Base-by-base conservation (phyloP, 2,888 invertebrate species). In the Itoplectis maculator region DNA sequence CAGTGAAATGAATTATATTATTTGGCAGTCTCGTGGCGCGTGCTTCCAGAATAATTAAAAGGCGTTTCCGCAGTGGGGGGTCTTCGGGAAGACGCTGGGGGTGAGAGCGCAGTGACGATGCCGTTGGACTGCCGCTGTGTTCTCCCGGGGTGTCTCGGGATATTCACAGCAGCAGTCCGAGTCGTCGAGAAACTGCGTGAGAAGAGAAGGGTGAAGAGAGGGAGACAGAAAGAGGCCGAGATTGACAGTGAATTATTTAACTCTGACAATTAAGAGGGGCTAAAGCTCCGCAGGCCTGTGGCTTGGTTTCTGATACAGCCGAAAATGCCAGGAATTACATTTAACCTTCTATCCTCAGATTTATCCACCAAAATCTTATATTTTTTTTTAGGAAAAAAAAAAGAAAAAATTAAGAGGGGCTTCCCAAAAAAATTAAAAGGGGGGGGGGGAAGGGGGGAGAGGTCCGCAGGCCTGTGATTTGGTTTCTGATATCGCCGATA, bases 161-260 rank as follows among this genome's bases (percentile, higher is more conserved):
- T 42, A 65, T 54, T 54, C 78, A n/a, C n/a, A n/a, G 63, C 63
- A 35, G 70, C 77, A 85, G 85, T 42, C 20, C 40, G 45, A 80
- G 85, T 69, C 74, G 74, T 69, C 47, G 61, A 18, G 65, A 63
- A 13, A 66, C 42, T 42, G 37, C 15, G 73, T 13, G 29, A 23
- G 66, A 79, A 81, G 88, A 87, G 88, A 90, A 90, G 90, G 91
- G 91, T 88, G 88, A 89, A 90, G 88, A 89, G 49, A 76, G 51
- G 20, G 59, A 23, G 68, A 79, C 6, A 83, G 88, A 87, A 88
- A 89, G 35, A 90, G 90, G 90, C 8, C 89, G 68, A 77, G 91
- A 92, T 91, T 91, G 91, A 90, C 91, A 89, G 91, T 92, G 90
- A 92, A 92, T 92, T 91, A 91, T 91, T 91, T 89, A 90, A 88